Evolutionary conservation across 2,888 invertebrate species (phyloP), one percentile per base, ranked within the genome.

Genomic region (Copidosoma aretas): DNA sequence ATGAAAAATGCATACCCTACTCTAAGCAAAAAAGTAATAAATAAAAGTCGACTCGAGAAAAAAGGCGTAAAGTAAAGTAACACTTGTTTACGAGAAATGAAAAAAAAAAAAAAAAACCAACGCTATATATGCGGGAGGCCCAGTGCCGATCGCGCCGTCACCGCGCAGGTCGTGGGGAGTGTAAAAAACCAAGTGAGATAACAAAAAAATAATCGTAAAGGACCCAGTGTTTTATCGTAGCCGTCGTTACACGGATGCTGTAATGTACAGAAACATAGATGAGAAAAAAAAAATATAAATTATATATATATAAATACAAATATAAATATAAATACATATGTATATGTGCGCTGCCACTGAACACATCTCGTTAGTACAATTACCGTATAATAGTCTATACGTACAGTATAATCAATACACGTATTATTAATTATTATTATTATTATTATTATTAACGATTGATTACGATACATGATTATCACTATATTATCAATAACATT

Each of bases 331-430:
- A 68, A 72, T 73, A 72, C 75, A 75, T 71, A 72, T 72, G 72
- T 73, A 72, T 70, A 73, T 73, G 72, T 72, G 77, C 74, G 80
- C 81, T 83, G 83, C 83, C 83, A 83, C 82, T 82, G 80, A 81
- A 83, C 82, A 82, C 82, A 82, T 82, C 80, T 82, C 81, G 77
- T 81, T 82, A 82, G 83, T 82, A 82, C 81, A 82, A 82, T 82
- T 82, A 81, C 77, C 77, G 74, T 79, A 80, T 79, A 77, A 73
- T 75, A 73, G 75, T 77, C 78, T 78, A 78, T 78, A 77, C 75
- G 73, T 73, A 75, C 76, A 76, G 73, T 74, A 74, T 76, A 77
- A 77, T 75, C 75, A 73, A 73, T 75, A 75, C 75, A 73, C 72
- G 75, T 76, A 77, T 76, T 79, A 80, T 77, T 78, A 77, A 82